These are phyloP conservation scores for Potorous gilbertii DNA, from an alignment of 2,797 vertebrate genomes.

Conservation along the genomic window DNA sequence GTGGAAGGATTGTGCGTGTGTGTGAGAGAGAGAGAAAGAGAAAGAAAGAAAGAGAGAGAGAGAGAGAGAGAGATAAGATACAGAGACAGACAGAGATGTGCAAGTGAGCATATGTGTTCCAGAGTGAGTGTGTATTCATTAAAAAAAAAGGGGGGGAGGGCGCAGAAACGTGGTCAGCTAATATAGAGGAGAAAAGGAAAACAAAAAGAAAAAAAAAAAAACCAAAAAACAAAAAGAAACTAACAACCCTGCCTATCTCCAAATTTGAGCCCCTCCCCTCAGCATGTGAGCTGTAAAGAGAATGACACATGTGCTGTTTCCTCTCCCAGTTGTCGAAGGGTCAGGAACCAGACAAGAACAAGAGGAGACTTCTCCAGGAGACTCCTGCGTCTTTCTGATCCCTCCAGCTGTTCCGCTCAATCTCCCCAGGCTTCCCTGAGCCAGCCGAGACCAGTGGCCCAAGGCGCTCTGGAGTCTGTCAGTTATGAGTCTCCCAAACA, in stretches of 20 bases:
- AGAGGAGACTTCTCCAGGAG: slow-evolving; percentile 75
- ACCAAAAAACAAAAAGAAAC: slow-evolving; percentile 71
- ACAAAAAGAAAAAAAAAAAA: slow-evolving; percentile 68
- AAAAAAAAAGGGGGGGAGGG: background rate
- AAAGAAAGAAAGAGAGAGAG: no score
- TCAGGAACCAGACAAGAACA: slow-evolving; percentile 79
- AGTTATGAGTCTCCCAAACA: slow-evolving; percentile 79
- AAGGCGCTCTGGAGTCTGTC: slow-evolving; percentile 68
- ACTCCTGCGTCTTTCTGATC: slow-evolving; percentile 45
- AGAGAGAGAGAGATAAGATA: no score
- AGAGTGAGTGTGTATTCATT: background rate
- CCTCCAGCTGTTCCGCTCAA: slow-evolving; percentile 78
- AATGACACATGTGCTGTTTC: slow-evolving; percentile 84
- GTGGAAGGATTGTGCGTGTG: background rate
- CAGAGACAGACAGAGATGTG: background rate
- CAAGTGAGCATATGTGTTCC: background rate
- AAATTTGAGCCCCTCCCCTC: slow-evolving; percentile 84
- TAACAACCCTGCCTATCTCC: slow-evolving; percentile 84
- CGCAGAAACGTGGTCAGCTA: slow-evolving; percentile 61
- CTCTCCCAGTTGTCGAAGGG: slow-evolving; percentile 82
- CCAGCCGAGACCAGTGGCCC: background rate
- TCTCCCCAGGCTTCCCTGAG: slow-evolving; percentile 59
- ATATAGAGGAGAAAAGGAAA: slow-evolving; percentile 62
- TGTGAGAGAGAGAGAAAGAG: no score
- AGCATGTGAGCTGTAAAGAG: slow-evolving; percentile 80